Conservation (phyloP, 1,140 invertebrate species). For the Platyscapa corneri region DNA sequence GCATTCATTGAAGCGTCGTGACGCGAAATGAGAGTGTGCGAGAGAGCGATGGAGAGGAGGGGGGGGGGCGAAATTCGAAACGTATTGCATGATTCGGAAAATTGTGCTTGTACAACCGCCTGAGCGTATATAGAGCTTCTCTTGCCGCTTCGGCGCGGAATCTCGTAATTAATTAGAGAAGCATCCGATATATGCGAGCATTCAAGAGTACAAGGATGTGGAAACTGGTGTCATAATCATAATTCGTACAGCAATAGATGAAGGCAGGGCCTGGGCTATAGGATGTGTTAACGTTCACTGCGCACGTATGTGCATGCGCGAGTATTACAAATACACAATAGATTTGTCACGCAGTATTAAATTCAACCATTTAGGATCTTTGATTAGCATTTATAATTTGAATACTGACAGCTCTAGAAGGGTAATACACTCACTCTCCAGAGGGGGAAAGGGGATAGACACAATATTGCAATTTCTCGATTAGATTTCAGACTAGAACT, state of each 20-base stretch:
- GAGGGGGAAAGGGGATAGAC: background rate
- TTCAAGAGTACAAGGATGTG: background rate
- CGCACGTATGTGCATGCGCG: background rate
- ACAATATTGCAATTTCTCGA: no score
- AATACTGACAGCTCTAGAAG: background rate
- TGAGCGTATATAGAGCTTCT: background rate
- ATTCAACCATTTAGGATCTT: slow-evolving; percentile 17
- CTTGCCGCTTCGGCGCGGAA: slow-evolving; percentile 42
- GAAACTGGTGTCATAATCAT: slow-evolving; percentile 47
- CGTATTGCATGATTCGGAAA: slow-evolving; percentile 40
- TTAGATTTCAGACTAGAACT: no score
- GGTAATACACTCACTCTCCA: slow-evolving; percentile 12
- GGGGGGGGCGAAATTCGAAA: background rate
- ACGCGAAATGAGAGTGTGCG: background rate
- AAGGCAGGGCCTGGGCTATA: background rate
- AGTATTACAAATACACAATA: slow-evolving; percentile 6
- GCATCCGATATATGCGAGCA: slow-evolving; percentile 43
- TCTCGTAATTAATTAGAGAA: slow-evolving; percentile 53
- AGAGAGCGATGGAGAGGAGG: slow-evolving; percentile 17
- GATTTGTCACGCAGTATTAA: slow-evolving; percentile 41
- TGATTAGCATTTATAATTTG: slow-evolving; percentile 44
- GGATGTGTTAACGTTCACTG: slow-evolving; percentile 10
- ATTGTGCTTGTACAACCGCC: background rate
- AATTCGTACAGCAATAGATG: slow-evolving; percentile 26
- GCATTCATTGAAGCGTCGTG: slow-evolving; percentile 31